Base-by-base conservation (phyloP, 53 echinoderm and acorn worm genomes). In the Echinometra lucunter region DNA sequence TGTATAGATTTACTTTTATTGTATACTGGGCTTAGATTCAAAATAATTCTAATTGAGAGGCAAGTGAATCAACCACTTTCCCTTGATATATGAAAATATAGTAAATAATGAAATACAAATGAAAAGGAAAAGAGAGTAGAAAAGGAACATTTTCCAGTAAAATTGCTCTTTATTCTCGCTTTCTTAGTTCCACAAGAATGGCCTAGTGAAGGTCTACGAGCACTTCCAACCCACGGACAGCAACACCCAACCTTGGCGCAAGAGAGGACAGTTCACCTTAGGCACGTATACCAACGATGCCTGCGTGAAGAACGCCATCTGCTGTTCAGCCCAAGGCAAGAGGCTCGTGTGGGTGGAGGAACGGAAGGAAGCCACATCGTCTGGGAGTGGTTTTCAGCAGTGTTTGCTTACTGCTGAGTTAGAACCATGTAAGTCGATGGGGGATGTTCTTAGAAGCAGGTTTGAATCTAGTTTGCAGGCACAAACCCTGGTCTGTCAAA, bases 111-210 rank as follows among this genome's bases (percentile, higher is more conserved):
- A n/a, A n/a, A n/a, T n/a, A n/a, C n/a, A n/a, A n/a, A n/a, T n/a
- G n/a, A n/a, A n/a, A n/a, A n/a, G n/a, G n/a, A n/a, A n/a, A n/a
- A n/a, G n/a, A n/a, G n/a, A n/a, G n/a, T n/a, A n/a, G n/a, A n/a
- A n/a, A n/a, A n/a, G n/a, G n/a, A n/a, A n/a, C 56, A 56, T 56
- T 56, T 9, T 56, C 8, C 7, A 56, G 56, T 56, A 56, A 56
- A 56, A 37, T 74, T n/a, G n/a, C 34, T 17, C 55, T 30, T 3
- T 11, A 88, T 53, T 88, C 30, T 15, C 27, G 32, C 28, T 5
- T 32, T 40, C 60, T 60, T 9, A 95, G 95, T 75, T 92, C 38
- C 74, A 92, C 23, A 85, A 95, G 90, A 95, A 95, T 72, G 95
- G 92, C 1, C 60, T 95, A 27, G 95, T 95, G 19, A 87, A 95